Conservation (phyloP, 2,888 invertebrate species). For the Chrysopilus asiliformis region DNA sequence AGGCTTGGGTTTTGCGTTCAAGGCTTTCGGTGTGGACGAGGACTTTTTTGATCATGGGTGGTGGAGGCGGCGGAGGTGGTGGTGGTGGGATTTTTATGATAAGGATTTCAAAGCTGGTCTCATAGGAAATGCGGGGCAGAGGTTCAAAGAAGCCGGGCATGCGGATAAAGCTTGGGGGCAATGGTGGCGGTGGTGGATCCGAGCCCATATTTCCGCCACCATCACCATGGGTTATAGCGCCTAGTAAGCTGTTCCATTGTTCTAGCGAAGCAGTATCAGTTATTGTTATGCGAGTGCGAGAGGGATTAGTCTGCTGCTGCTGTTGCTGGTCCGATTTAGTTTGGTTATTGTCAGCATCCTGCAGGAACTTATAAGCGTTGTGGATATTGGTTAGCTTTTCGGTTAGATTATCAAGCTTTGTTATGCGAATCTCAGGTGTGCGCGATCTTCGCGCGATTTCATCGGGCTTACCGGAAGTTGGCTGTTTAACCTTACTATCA, state of each 20-base stretch:
- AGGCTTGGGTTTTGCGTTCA: slow-evolving; percentile 33
- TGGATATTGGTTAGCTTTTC: slow-evolving; percentile 3
- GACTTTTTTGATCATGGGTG: slow-evolving; percentile 30
- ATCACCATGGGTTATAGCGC: slow-evolving; percentile 16
- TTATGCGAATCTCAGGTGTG: slow-evolving; percentile 11
- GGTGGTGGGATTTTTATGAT: slow-evolving; percentile 30
- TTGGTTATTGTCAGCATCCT: slow-evolving; percentile 5
- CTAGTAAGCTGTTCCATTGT: slow-evolving; percentile 28
- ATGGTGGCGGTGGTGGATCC: slow-evolving; percentile 21
- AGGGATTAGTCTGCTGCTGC: slow-evolving; percentile 10
- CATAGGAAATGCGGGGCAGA: slow-evolving; percentile 32
- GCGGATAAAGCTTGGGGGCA: slow-evolving; percentile 29
- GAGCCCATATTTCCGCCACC: slow-evolving; percentile 16
- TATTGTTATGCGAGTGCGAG: slow-evolving; percentile 24
- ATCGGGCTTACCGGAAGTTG: too few relatives aligned
- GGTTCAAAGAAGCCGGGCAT: slow-evolving; percentile 37
- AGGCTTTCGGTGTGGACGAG: slow-evolving; percentile 32
- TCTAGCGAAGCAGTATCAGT: slow-evolving; percentile 28
- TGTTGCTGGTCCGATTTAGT: slow-evolving; percentile 4
- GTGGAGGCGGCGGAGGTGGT: slow-evolving; percentile 29
- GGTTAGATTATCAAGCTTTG: neutral
- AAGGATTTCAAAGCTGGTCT: slow-evolving; percentile 34
- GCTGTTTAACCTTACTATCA: too few relatives aligned
- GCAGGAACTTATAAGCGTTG: neutral
- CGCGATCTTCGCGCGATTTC: too few relatives aligned